Evolutionary conservation across 2,797 vertebrate genomes (phyloP).

Genomic region (Onychomys arenicola): DNA sequence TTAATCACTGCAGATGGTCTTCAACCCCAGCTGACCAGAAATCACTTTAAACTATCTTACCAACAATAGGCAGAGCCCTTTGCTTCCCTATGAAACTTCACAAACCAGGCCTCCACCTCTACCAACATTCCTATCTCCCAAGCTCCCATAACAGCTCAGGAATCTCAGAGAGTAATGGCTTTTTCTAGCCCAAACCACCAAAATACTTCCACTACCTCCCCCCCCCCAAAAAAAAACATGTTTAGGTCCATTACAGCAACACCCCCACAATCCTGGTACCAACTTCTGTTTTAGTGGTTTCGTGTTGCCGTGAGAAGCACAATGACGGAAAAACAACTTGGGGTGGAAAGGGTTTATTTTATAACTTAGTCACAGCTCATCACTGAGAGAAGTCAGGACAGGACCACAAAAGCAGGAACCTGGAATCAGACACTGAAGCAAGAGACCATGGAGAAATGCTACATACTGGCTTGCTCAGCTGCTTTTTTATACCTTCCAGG

Average conservation of each 20-base stretch:
- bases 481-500: background rate
- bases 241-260: background rate
- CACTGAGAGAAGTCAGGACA: background rate
- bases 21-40: background rate
- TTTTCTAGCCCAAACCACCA: background rate
- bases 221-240: background rate
- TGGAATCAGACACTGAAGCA: background rate
- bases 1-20: background rate
- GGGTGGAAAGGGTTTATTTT: background rate
- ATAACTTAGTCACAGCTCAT: background rate
- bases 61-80: background rate
- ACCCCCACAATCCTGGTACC: background rate
- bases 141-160: background rate
- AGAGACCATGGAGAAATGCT: background rate
- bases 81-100: background rate
- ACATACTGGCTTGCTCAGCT: background rate
- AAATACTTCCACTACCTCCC: background rate
- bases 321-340: background rate
- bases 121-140: background rate
- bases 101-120: background rate
- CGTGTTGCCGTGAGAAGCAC: too few species aligned
- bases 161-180: background rate
- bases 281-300: background rate
- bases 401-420: background rate
- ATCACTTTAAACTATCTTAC: background rate